These are phyloP conservation scores for Epinotia brunnichana DNA, from an alignment of 2,888 invertebrate genomes.

Conservation along the genomic window DNA sequence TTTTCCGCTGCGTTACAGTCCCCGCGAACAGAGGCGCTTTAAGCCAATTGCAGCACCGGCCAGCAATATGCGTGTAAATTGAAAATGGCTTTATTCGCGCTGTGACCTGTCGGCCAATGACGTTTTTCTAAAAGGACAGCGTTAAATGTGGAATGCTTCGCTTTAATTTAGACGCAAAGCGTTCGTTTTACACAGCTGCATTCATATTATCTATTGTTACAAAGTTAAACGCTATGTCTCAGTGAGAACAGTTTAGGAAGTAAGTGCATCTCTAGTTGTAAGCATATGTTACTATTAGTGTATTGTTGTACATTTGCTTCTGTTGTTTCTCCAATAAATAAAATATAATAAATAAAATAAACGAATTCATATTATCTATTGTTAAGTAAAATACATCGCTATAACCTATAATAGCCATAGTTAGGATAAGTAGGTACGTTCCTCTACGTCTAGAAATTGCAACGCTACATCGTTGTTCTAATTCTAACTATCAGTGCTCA, in stretches of 20 bases:
- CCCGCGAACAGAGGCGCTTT: conserved; percentile 34
- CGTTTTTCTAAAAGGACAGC: conserved; percentile 11
- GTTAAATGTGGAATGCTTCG: background rate
- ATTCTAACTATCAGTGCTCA: no score
- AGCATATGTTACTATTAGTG: no score
- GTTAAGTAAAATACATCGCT: no score
- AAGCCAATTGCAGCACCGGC: conserved; percentile 37
- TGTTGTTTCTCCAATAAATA: no score
- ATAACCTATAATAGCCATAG: no score
- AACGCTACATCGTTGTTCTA: no score
- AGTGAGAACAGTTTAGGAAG: no score
- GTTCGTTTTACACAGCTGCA: conserved; percentile 9
- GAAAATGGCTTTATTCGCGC: conserved; percentile 43
- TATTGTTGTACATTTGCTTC: no score
- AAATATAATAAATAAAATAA: no score
- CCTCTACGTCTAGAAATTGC: no score
- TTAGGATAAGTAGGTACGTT: no score
- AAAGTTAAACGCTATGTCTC: background rate
- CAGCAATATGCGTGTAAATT: conserved; percentile 40
- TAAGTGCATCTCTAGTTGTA: no score
- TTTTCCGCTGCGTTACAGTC: conserved; percentile 40
- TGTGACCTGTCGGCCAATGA: background rate
- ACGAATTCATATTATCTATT: background rate
- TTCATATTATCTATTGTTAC: background rate
- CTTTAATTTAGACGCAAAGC: conserved; percentile 9